A percentile compares a stretch with the other conserved stretches of the same genome.
phyloP scores from a whole-genome alignment of 2,797 vertebrate species.

The Enteromius fasciolatus region DNA sequence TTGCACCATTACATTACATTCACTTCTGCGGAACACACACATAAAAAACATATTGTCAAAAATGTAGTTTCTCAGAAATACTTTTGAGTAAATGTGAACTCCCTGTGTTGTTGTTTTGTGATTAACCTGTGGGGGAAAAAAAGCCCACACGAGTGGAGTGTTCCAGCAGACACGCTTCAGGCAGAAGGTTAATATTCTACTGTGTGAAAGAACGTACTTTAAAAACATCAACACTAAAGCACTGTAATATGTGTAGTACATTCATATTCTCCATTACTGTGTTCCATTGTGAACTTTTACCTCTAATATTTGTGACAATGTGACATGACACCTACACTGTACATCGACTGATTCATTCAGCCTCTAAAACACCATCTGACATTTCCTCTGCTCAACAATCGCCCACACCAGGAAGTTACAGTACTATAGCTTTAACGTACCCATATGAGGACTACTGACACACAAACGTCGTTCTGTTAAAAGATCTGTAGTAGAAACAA shows the following conservation, averaged over 20 bases:
- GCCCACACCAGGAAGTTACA: constrained; percentile 28
- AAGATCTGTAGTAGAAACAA: background rate
- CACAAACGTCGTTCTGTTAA: background rate
- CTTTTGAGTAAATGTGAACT: too few relatives aligned
- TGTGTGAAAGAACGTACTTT: background rate
- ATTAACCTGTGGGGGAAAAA: background rate
- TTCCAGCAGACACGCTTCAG: background rate
- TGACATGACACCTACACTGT: constrained; percentile 37
- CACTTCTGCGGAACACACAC: background rate
- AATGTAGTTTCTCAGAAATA: background rate
- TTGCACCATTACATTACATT: background rate
- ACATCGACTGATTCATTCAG: constrained; percentile 32
- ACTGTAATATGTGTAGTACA: background rate
- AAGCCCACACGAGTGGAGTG: background rate
- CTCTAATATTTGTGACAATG: constrained; percentile 14
- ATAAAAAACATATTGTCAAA: background rate
- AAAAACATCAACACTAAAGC: constrained; percentile 9
- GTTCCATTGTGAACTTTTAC: constrained; percentile 1
- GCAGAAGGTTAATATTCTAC: background rate
- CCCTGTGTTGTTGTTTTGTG: background rate
- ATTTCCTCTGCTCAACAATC: constrained; percentile 17
- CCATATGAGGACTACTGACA: background rate
- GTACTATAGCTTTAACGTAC: background rate
- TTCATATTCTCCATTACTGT: constrained; percentile 46
- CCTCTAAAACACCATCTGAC: constrained; percentile 20